phyloP scores from a whole-genome alignment of 2,797 vertebrate genomes.

The Hybognathus amarus region DNA sequence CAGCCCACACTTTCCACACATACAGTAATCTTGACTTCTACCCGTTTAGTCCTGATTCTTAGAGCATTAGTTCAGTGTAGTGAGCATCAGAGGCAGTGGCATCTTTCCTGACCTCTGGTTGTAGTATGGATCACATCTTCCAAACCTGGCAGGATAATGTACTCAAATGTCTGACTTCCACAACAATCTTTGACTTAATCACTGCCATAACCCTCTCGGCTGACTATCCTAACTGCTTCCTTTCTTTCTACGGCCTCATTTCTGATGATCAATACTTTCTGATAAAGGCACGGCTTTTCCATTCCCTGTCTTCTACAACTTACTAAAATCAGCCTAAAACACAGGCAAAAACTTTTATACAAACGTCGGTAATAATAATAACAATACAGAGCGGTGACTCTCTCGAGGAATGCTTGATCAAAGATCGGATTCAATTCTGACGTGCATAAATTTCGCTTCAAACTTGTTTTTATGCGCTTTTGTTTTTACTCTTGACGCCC shows the following conservation, averaged over 20 bases:
- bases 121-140: neutral
- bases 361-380: too few relatives aligned
- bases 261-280: neutral
- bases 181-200: neutral
- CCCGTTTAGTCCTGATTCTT: neutral
- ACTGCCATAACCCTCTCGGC: neutral
- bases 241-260: neutral
- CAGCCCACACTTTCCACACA: neutral
- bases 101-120: neutral
- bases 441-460: too few relatives aligned
- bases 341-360: neutral
- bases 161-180: neutral
- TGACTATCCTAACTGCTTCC: neutral
- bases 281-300: neutral
- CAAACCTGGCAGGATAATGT: neutral
- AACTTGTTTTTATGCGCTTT: too few relatives aligned
- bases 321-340: neutral
- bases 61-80: neutral
- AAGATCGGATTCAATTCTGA: too few relatives aligned
- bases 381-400: too few relatives aligned
- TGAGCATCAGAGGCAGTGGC: neutral
- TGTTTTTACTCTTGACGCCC: too few relatives aligned
- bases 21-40: neutral
- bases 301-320: neutral
- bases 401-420: too few relatives aligned